Base-by-base conservation (phyloP, 2,113 vertebrate species). In the Phycodurus eques region DNA sequence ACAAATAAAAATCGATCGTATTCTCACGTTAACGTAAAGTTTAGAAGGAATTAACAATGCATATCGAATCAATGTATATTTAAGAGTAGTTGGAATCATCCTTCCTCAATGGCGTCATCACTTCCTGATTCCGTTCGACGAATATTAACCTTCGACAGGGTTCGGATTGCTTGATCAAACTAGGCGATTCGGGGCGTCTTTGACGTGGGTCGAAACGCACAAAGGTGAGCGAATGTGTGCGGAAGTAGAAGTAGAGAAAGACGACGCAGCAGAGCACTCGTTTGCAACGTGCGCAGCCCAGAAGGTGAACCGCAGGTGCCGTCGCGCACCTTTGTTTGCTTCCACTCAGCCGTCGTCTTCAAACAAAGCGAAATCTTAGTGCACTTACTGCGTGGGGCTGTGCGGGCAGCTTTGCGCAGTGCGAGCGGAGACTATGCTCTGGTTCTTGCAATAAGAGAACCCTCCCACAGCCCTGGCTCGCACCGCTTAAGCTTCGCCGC, bases 401-500 rank as follows among this genome's bases (percentile, higher is more conserved):
- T 27, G 64, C 8, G 43, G 35, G 59, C 31, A 61, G 31, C 7
- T 35, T 5, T 17, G 8, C 14, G 44, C n/a, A 15, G 43, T 31
- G 22, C n/a, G 6, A 27, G n/a, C 43, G 2, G 11, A 8, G 13
- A 47, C 17, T 22, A 43, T 20, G 20, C 53, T 22, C 53, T 4
- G n/a, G 9, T n/a, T 56, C 60, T 57, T 51, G 27, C 47, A 4
- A 10, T 8, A 20, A 20, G 17, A 53, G 60, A 83, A 31, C 79
- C 73, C 87, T 73, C 74, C 87, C 81, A 71, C 75, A 6, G 0
- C n/a, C 5, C 13, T 43, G 17, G 8, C 43, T 27, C 20, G 31
- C 15, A 59, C 27, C 12, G 22, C 22, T 9, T 8, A 35, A 17
- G 7, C 2, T 56, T 17, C 7, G 6, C 13, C 59, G 15, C 14